Conservation (phyloP, 1,140 invertebrate genomes). For the Panonychus citri region DNA sequence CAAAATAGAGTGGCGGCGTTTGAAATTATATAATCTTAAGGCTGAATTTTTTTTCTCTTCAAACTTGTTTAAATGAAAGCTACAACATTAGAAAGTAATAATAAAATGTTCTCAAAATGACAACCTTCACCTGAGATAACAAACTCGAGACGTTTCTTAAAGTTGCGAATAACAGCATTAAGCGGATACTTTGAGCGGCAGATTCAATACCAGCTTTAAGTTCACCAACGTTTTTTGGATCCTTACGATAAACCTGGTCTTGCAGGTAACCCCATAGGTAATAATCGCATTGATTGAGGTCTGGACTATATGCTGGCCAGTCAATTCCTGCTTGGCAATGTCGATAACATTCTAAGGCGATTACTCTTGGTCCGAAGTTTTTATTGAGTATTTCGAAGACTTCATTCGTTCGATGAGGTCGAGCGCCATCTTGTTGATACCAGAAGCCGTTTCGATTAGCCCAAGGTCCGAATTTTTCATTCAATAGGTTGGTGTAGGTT, state of each 20-base stretch:
- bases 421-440: constrained; percentile 13
- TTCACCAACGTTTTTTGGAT: background rate
- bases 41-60: no score
- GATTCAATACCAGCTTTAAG: background rate
- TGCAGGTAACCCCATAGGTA: constrained; percentile 9
- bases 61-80: no score
- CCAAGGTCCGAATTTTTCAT: background rate
- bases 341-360: background rate
- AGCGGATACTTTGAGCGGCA: no score
- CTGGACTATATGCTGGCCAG: constrained; percentile 6
- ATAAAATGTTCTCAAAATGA: no score
- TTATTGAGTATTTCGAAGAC: background rate
- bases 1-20: no score
- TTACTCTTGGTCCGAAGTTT: background rate
- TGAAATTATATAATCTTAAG: no score
- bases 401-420: constrained; percentile 1
- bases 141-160: no score
- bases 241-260: constrained; percentile 3
- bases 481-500: background rate
- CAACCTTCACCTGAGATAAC: no score
- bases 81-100: no score
- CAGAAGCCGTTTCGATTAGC: background rate
- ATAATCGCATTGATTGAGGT: constrained; percentile 12
- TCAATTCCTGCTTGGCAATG: background rate
- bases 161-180: no score